Evolutionary conservation across 2,797 vertebrate genomes (phyloP), one percentile per base, ranked within the genome.

Genomic region (Rhyacichthys aspro): DNA sequence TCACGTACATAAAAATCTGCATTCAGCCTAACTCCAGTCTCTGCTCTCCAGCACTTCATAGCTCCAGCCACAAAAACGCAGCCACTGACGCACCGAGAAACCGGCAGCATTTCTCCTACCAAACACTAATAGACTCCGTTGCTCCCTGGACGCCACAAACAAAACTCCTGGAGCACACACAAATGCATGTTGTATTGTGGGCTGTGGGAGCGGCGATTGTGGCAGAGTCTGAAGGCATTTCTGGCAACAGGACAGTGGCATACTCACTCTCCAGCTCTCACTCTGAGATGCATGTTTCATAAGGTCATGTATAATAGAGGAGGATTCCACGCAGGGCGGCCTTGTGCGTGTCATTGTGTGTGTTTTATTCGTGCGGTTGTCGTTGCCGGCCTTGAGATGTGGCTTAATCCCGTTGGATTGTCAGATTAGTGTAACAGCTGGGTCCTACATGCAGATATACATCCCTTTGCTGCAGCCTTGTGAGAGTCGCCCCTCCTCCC

Each of bases 361-460:
- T 47, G 17, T 54, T n/a, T 59, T 11, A 16, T 9, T 42, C 55
- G 45, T 53, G 50, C 61, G 49, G 71, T 41, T 67, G 46, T 58
- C 67, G 39, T 63, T 18, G 59, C 28, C 14, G 55, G 75, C 63
- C 67, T 63, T 69, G 54, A 73, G 74, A 85, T 80, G 70, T 77
- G 63, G 76, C 85, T 83, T 89, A 91, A 93, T 93, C 91, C 87
- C 68, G 62, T 43, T 73, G 85, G 87, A 91, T 91, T 90, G 90
- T 84, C 79, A 86, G 89, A 92, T 91, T 88, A 89, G 70, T 85
- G 84, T 82, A 87, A 88, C 89, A 91, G 81, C 87, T 90, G 89
- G 87, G 77, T 66, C 78, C 82, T 81, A 85, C 85, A 80, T 73
- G 60, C 76, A 78, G 72, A 85, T 86, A 76, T 82, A 76, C 79